Conservation (phyloP, 2,113 vertebrate genomes). For the Fregata magnificens region DNA sequence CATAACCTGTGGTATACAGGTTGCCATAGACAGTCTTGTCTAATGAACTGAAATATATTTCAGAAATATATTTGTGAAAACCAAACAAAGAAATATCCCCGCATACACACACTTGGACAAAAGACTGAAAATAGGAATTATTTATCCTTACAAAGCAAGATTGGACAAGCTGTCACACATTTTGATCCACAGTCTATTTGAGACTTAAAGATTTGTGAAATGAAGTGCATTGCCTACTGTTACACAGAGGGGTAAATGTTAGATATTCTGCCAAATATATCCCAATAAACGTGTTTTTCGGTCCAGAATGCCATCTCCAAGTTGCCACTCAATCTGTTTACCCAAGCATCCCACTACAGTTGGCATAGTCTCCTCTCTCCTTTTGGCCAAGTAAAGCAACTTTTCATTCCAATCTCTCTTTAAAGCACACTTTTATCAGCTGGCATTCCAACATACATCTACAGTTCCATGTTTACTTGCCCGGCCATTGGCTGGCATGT, state of each 20-base stretch:
- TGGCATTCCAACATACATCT: background rate
- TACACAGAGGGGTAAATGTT: background rate
- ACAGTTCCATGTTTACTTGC: background rate
- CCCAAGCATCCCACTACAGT: background rate
- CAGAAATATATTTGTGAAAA: background rate
- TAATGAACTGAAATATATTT: background rate
- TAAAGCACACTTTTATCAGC: background rate
- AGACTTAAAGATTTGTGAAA: background rate
- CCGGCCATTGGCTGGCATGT: background rate
- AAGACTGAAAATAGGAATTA: background rate
- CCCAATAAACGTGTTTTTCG: background rate
- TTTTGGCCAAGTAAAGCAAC: background rate
- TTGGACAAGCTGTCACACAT: background rate
- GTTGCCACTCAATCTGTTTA: background rate
- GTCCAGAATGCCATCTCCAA: background rate
- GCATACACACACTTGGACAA: accelerated
- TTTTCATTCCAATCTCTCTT: background rate
- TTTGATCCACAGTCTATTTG: background rate
- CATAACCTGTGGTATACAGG: background rate
- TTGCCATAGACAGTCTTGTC: background rate
- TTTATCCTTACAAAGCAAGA: background rate
- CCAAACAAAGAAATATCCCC: background rate
- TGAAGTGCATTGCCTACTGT: background rate
- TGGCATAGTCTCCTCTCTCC: background rate
- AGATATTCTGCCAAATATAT: background rate